Evolutionary conservation across 1,140 invertebrate species (phyloP), one percentile per base, ranked within the genome.

Genomic region (Uloborus diversus): DNA sequence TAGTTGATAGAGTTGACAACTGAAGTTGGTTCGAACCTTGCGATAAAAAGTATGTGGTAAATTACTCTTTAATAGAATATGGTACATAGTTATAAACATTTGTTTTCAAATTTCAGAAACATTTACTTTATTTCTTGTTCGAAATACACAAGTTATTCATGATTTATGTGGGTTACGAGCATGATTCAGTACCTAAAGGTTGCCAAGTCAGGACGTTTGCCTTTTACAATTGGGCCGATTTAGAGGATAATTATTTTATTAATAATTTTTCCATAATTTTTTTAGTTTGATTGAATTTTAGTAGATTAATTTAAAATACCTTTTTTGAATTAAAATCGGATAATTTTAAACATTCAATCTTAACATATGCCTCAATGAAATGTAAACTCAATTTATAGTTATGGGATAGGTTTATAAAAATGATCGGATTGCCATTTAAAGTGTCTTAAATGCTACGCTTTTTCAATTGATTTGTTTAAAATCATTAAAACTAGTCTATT

Each of bases 161-260:
- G 42, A 9, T 28, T 11, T 56, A 64, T 51, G 11, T 49, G 35
- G 73, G 62, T 49, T 78, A 61, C 35, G 47, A 33, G 23, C 28
- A 27, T 42, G 30, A 78, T 56, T 78, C 49, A 65, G 28, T 65
- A 42, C 33, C 42, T 51, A 51, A 78, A 78, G 73, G 73, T 78
- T 78, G 73, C 73, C 49, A 78, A 78, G 61, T 78, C 49, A 78
- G 73, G 73, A 78, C 73, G 73, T 78, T 78, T 78, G 61, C 73
- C 49, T 78, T 66, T 78, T 65, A 28, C 30, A 78, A 65, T 56
- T 66, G 32, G 73, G 73, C 62, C 73, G 62, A 78, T 64, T 78
- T 56, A 56, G 59, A 64, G 33, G 59, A 33, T 64, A 57, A 57
- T 70, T 30, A 25, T 57, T 53, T 70, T 17, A 35, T 35, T 37